Percentiles rank a stretch among this genome's conserved stretches.
phyloP scores from a whole-genome alignment of 2,797 vertebrate genomes.

The Pseudopleuronectes americanus region DNA sequence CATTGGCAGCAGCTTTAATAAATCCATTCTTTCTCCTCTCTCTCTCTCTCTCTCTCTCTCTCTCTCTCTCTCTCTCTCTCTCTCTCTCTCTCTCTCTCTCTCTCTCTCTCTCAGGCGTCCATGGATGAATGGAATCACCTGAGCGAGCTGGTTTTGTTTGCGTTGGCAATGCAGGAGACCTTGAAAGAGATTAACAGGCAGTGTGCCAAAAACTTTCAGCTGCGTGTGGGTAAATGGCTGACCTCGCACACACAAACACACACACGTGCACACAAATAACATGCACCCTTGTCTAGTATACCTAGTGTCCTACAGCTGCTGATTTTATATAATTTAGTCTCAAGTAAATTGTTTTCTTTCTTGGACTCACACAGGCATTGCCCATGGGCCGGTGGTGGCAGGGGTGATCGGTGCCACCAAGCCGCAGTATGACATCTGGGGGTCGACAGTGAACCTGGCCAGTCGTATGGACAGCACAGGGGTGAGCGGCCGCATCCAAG shows the following conservation, averaged over 20 bases:
- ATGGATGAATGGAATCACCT: slow-evolving; percentile 83
- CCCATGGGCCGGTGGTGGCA: slow-evolving; percentile 83
- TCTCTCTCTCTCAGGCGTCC: slow-evolving; percentile 34
- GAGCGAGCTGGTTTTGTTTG: slow-evolving; percentile 85
- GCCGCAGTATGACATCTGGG: slow-evolving; percentile 88
- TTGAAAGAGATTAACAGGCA: slow-evolving; percentile 81
- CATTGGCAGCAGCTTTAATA: not conserved
- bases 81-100: not conserved
- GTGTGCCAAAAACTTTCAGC: slow-evolving; percentile 80
- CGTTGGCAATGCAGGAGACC: slow-evolving; percentile 84
- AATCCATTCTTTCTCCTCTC: not conserved
- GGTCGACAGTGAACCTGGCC: slow-evolving; percentile 84
- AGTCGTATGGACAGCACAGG: slow-evolving; percentile 87
- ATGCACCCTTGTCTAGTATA: not conserved
- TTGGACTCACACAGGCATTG: slow-evolving; percentile 72
- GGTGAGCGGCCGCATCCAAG: slow-evolving; percentile 84
- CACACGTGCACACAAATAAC: not conserved
- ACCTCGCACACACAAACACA: slow-evolving; percentile 7
- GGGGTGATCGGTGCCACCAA: slow-evolving; percentile 85
- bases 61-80: not conserved
- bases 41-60: not conserved
- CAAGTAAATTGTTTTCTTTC: not conserved
- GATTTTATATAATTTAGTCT: too few relatives aligned
- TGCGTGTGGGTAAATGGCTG: slow-evolving; percentile 80
- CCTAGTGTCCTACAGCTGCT: not conserved